These are phyloP conservation scores for Trididemnum nubilum DNA, from an alignment of 23 tunicate species.

Conservation along the genomic window DNA sequence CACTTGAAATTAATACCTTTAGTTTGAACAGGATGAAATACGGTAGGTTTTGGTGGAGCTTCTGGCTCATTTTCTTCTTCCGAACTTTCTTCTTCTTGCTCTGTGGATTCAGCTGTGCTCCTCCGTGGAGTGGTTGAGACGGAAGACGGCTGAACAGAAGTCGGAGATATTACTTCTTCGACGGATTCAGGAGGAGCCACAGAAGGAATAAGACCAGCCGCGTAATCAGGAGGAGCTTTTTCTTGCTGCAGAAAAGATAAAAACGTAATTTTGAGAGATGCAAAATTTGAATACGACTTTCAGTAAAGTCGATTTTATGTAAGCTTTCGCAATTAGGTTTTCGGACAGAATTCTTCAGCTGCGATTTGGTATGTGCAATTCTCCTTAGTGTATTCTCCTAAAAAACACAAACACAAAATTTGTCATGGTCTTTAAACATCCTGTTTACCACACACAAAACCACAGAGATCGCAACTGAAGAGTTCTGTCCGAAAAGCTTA, in stretches of 20 bases:
- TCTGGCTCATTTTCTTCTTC: constrained; percentile 30
- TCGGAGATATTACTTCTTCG: constrained; percentile 22
- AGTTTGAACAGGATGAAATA: no score
- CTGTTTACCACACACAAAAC: no score
- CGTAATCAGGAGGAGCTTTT: constrained; percentile 74
- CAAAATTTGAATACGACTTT: no score
- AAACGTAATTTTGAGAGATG: neutral
- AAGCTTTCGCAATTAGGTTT: no score
- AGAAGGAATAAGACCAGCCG: constrained; percentile 68
- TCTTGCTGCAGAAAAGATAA: constrained; percentile 31
- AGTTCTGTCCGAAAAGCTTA: no score
- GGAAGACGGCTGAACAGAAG: neutral
- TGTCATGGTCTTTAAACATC: no score
- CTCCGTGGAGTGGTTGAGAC: constrained; percentile 1
- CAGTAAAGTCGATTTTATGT: no score
- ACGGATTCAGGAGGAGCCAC: constrained; percentile 29
- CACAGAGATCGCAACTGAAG: no score
- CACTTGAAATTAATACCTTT: no score
- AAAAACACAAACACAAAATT: no score
- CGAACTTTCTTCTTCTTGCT: constrained; percentile 30
- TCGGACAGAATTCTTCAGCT: no score
- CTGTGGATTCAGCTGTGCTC: constrained; percentile 33
- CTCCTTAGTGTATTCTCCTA: neutral
- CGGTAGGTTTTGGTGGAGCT: neutral
- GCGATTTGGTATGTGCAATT: neutral